These are phyloP conservation scores for Dascillus cervinus DNA, from an alignment of 2,888 invertebrate species.

Conservation along the genomic window DNA sequence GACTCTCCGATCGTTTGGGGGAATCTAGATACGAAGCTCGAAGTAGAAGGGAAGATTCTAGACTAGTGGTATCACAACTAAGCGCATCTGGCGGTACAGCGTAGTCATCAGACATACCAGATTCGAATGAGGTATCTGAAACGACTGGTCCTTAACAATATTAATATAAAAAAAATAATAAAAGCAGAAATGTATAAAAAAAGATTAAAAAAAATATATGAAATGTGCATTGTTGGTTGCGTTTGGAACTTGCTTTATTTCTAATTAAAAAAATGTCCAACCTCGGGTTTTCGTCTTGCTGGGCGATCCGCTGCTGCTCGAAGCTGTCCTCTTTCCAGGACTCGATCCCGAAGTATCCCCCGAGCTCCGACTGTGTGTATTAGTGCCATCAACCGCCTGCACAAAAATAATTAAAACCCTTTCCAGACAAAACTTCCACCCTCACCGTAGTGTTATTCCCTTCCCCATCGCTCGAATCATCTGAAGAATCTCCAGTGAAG, in stretches of 20 bases:
- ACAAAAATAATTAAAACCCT: conserved; percentile 8
- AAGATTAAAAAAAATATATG: conserved; percentile 15
- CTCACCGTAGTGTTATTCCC: conserved; percentile 46
- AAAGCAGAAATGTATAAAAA: conserved; percentile 19
- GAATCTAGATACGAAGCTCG: conserved; percentile 51
- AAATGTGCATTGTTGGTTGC: too few relatives aligned
- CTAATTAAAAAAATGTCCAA: conserved; percentile 31
- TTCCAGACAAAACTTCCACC: background rate
- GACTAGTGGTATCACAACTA: conserved; percentile 68
- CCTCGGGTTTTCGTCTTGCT: conserved; percentile 76
- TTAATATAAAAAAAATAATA: conserved; percentile 18
- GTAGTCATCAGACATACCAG: conserved; percentile 92
- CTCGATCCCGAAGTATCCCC: conserved; percentile 80
- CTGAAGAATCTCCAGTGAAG: conserved; percentile 90
- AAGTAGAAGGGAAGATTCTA: conserved; percentile 68
- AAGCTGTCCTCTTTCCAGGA: conserved; percentile 63
- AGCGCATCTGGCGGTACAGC: conserved; percentile 93
- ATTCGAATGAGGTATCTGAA: conserved; percentile 85
- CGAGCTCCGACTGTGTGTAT: conserved; percentile 76
- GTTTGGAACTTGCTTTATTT: too few relatives aligned
- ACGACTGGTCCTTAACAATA: conserved; percentile 43
- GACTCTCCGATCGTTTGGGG: conserved; percentile 60
- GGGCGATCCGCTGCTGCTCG: conserved; percentile 70
- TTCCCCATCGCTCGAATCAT: conserved; percentile 91
- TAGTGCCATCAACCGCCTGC: conserved; percentile 39